Evolutionary conservation across 2,888 invertebrate genomes (phyloP), one percentile per base, ranked within the genome.

Genomic region (Cerastis rubricosa): DNA sequence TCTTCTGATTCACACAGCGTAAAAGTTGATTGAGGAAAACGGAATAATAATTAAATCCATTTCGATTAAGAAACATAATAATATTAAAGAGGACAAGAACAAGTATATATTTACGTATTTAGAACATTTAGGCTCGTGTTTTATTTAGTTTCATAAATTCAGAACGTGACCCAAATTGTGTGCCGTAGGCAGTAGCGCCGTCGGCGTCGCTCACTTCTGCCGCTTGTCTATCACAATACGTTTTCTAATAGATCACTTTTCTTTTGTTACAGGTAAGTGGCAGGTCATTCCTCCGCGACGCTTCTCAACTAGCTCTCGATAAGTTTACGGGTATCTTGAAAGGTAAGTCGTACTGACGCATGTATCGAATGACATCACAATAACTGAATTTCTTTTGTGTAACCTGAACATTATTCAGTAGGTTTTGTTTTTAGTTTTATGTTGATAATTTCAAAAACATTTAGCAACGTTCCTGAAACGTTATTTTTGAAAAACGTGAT

Each of bases 251-350:
- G 57, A 79, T 71, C 67, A 65, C 43, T 81, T 81, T 84, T 74
- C 29, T 90, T 90, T 92, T 92, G 90, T 94, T 94, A 85, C 92
- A 94, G 94, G 94, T 94, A 93, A 92, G 94, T 87, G 74, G 78
- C 65, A 70, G 76, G 73, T 82, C 74, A 78, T 75, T 82, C 68
- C 70, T 74, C 76, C 74, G 65, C 70, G 70, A 40, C 43, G 47
- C 25, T 61, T 70, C 54, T 64, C 61, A 57, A 73, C 47, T 43
- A 35, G 47, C 49, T 69, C 64, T 64, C 45, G 65, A 70, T 79
- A 76, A 67, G 14, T 72, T 63, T 14, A 70, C 57, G 40, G 43
- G 49, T 61, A 71, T 77, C 45, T 66, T 14, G 40, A 59, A 74
- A 68, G 84, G 76, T 81, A 75, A 81, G 61, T 40, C 29, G 35